phyloP scores from a whole-genome alignment of 2,113 vertebrate genomes.

The Gobio gobio region DNA sequence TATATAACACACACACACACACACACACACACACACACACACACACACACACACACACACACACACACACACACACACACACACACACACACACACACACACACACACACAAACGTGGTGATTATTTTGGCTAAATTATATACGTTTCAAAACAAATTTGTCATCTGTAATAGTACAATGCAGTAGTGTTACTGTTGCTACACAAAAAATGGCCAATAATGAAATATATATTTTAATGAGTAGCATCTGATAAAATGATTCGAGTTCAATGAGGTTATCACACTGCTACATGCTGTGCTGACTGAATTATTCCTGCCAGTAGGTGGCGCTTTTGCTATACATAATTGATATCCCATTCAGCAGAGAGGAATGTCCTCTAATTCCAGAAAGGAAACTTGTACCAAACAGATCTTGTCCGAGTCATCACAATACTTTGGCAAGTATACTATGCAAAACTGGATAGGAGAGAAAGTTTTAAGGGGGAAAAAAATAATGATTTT shows the following conservation, averaged over 20 bases:
- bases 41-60: too few species aligned
- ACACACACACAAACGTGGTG: too few species aligned
- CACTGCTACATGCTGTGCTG: not conserved
- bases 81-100: too few species aligned
- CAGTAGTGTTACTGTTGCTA: not conserved
- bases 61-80: too few species aligned
- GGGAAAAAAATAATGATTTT: not conserved
- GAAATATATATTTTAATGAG: not conserved
- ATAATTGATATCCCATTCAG: constrained; percentile 73
- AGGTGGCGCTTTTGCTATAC: constrained; percentile 93
- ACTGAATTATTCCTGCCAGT: constrained; percentile 69
- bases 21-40: too few species aligned
- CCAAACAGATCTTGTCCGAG: constrained; percentile 67
- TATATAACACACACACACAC: too few species aligned
- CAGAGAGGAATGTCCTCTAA: constrained; percentile 58
- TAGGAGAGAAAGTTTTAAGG: not conserved
- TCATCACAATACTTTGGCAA: constrained; percentile 76
- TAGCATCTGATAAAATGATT: constrained; percentile 61
- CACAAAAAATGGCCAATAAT: not conserved
- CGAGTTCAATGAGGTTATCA: constrained; percentile 45
- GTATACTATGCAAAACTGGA: constrained; percentile 40
- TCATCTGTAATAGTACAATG: not conserved
- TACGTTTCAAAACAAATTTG: not conserved
- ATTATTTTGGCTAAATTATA: not conserved
- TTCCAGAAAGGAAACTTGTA: constrained; percentile 72